A percentile compares a stretch with the other conserved stretches of the same genome.
Conservation (phyloP, 1,140 invertebrate genomes). For the Akabosia matsudoensis region DNA sequence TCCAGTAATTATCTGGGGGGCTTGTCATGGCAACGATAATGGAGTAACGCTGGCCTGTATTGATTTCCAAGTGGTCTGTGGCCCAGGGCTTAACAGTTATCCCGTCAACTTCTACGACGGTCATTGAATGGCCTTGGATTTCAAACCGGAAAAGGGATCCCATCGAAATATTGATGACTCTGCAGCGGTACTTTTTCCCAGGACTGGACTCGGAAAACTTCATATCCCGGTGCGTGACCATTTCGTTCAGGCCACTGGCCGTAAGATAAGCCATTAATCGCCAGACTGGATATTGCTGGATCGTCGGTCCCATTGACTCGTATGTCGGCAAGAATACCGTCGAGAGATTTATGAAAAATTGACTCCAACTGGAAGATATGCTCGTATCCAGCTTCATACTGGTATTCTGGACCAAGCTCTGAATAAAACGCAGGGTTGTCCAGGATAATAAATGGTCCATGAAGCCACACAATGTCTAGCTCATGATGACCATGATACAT, state of each 20-base stretch:
- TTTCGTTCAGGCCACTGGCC: background rate
- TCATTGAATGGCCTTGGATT: slow-evolving; percentile 24
- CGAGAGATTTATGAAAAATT: slow-evolving; percentile 28
- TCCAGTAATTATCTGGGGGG: slow-evolving; percentile 28
- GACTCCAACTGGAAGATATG: slow-evolving; percentile 19
- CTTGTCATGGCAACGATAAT: slow-evolving; percentile 29
- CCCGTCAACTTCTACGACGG: slow-evolving; percentile 36
- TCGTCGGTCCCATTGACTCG: background rate
- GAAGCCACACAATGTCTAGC: slow-evolving; percentile 29
- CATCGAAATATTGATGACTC: slow-evolving; percentile 31
- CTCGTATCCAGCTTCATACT: slow-evolving; percentile 29
- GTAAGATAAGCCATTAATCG: slow-evolving; percentile 35
- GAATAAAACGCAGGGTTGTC: slow-evolving; percentile 14
- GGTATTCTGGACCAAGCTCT: background rate
- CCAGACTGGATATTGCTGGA: slow-evolving; percentile 23
- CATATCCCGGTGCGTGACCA: slow-evolving; percentile 25
- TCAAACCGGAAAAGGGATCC: slow-evolving; percentile 26
- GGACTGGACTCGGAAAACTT: slow-evolving; percentile 16
- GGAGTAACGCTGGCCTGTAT: slow-evolving; percentile 36
- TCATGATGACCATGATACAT: slow-evolving; percentile 38
- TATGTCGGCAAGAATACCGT: slow-evolving; percentile 11
- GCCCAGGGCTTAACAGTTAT: slow-evolving; percentile 13
- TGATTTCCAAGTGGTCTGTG: slow-evolving; percentile 32
- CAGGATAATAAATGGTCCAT: slow-evolving; percentile 31
- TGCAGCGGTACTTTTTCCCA: slow-evolving; percentile 24